A percentile compares a stretch with the other conserved stretches of the same genome.
These are phyloP conservation scores for Adela reaumurella DNA, from an alignment of 2,888 invertebrate species.

Conservation along the genomic window DNA sequence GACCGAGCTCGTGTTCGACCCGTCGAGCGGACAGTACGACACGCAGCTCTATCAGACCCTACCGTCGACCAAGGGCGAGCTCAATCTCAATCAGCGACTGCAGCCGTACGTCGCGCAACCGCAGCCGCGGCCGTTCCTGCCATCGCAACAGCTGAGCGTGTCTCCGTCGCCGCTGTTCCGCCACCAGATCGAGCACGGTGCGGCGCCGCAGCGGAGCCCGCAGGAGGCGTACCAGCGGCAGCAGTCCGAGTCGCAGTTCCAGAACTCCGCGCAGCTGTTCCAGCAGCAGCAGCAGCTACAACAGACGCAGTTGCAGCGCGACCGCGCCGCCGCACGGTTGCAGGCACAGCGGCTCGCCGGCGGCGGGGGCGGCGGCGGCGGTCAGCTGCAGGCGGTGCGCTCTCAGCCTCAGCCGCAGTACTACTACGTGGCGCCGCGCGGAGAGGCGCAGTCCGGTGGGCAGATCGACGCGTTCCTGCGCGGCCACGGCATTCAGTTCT, in stretches of 20 bases:
- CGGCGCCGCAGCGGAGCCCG: constrained; percentile 24
- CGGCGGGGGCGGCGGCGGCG: constrained; percentile 25
- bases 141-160: constrained; percentile 57
- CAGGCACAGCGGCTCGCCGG: constrained; percentile 38
- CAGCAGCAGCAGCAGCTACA: constrained; percentile 66
- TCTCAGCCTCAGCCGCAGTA: constrained; percentile 37
- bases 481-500: constrained; percentile 65
- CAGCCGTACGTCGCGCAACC: constrained; percentile 69
- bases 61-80: constrained; percentile 69
- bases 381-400: constrained; percentile 28
- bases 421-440: constrained; percentile 57
- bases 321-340: constrained; percentile 52
- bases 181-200: constrained; percentile 33
- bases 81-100: constrained; percentile 68
- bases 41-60: constrained; percentile 73
- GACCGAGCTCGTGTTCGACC: constrained; percentile 74
- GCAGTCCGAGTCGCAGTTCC: constrained; percentile 56
- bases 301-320: constrained; percentile 61
- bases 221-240: constrained; percentile 59
- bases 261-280: constrained; percentile 63
- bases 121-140: constrained; percentile 49
- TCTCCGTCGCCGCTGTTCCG: constrained; percentile 47
- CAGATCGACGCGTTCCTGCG: constrained; percentile 80
- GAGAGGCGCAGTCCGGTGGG: constrained; percentile 47
- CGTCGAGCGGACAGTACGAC: constrained; percentile 72